Percentiles rank a stretch among this genome's conserved stretches.
phyloP scores from a whole-genome alignment of 2,888 invertebrate genomes.

The Siphlonurus alternatus region DNA sequence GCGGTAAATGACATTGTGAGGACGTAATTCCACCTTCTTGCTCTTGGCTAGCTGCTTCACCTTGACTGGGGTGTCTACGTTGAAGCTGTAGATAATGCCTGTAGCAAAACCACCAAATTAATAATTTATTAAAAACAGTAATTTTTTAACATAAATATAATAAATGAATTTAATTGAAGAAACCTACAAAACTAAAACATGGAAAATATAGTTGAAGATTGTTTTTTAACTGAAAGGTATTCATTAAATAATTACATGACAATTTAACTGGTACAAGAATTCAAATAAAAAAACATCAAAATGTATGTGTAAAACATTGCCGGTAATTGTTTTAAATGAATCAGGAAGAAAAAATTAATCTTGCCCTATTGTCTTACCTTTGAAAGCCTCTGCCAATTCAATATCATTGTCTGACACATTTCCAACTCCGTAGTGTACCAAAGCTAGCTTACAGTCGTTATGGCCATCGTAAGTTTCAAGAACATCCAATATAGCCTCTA shows the following conservation, averaged over 20 bases:
- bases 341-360: no score
- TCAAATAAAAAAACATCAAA: no score
- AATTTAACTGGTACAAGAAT: no score
- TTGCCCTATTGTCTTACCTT: slow-evolving; percentile 32
- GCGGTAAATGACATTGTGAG: slow-evolving; percentile 83
- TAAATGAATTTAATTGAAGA: neutral
- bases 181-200: slow-evolving; percentile 3
- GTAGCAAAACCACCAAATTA: slow-evolving; percentile 13
- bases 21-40: slow-evolving; percentile 40
- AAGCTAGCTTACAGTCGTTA: slow-evolving; percentile 39
- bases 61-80: slow-evolving; percentile 38
- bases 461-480: slow-evolving; percentile 69
- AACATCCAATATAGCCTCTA: slow-evolving; percentile 87
- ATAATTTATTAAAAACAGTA: neutral
- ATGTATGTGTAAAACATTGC: no score
- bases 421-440: slow-evolving; percentile 86
- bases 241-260: no score
- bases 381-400: slow-evolving; percentile 57
- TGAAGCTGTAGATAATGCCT: slow-evolving; percentile 81
- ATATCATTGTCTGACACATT: slow-evolving; percentile 67
- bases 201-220: neutral
- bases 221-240: slow-evolving; percentile 7
- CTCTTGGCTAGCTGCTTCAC: slow-evolving; percentile 34
- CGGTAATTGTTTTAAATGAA: no score
- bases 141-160: neutral